Evolutionary conservation across 2,888 invertebrate species (phyloP).

Genomic region (Ophion costatus): DNA sequence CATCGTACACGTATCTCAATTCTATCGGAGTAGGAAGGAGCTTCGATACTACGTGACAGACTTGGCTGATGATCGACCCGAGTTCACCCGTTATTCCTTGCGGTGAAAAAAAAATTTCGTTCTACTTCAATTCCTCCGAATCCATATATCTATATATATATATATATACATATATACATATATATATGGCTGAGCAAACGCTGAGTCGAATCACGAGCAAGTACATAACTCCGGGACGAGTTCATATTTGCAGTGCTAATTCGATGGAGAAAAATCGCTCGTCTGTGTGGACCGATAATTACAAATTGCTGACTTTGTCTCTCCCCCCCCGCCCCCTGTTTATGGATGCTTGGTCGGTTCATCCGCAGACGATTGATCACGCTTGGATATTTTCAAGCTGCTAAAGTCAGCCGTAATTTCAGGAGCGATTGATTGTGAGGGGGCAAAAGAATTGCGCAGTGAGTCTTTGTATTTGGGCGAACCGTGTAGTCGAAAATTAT

Average conservation of each 20-base stretch:
- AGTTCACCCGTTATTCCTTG: conserved; percentile 14
- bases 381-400: conserved; percentile 7
- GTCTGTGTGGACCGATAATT: conserved; percentile 29
- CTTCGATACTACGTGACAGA: conserved; percentile 63
- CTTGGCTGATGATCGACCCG: conserved; percentile 60
- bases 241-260: conserved; percentile 50
- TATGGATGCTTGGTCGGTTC: neutral
- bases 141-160: conserved; percentile 2
- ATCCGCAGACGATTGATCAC: conserved; percentile 17
- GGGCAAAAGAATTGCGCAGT: neutral
- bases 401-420: neutral
- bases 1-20: conserved; percentile 59
- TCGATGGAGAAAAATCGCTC: conserved; percentile 18
- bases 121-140: conserved; percentile 25
- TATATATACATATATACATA: neutral
- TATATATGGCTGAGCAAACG: conserved; percentile 15
- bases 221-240: neutral
- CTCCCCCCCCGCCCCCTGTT: neutral
- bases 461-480: neutral
- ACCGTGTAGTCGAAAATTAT: neutral
- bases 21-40: conserved; percentile 41
- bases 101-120: conserved; percentile 32
- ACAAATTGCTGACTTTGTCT: conserved; percentile 8
- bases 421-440: conserved; percentile 15
- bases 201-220: conserved; percentile 41